phyloP scores from a whole-genome alignment of 1,140 invertebrate genomes.

The Subanguina moxae region DNA sequence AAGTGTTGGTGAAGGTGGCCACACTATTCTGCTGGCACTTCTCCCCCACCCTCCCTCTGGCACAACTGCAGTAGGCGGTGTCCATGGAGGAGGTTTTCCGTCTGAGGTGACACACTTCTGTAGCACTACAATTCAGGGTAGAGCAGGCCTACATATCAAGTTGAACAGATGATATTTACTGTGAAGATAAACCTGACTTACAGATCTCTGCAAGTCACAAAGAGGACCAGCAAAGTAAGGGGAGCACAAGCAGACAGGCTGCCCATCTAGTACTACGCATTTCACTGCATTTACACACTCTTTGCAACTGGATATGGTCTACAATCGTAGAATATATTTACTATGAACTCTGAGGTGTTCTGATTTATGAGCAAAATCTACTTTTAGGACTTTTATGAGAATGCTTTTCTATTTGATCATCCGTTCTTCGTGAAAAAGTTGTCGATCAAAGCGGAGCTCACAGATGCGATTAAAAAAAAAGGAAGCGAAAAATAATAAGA shows the following conservation, averaged over 20 bases:
- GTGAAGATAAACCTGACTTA: background rate
- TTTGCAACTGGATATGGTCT: background rate
- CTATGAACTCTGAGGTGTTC: too few relatives aligned
- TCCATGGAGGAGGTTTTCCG: background rate
- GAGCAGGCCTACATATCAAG: background rate
- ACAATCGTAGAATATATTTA: background rate
- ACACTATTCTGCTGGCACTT: background rate
- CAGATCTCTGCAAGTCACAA: background rate
- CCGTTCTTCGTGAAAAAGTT: too few relatives aligned
- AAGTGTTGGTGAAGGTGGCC: constrained; percentile 4
- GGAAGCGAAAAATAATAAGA: too few relatives aligned
- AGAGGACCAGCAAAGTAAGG: background rate
- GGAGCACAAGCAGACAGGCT: background rate
- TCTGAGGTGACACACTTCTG: background rate
- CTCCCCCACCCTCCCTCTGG: background rate
- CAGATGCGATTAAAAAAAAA: too few relatives aligned
- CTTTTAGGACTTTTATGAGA: too few relatives aligned
- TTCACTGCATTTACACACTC: background rate
- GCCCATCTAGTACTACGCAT: background rate
- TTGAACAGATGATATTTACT: background rate
- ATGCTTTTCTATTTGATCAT: too few relatives aligned
- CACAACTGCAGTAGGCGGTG: background rate
- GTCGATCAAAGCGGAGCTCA: too few relatives aligned
- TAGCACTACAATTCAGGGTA: background rate
- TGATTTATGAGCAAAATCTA: too few relatives aligned